These are phyloP conservation scores for Ichneumon xanthorius DNA, from an alignment of 2,888 invertebrate genomes.

Conservation along the genomic window DNA sequence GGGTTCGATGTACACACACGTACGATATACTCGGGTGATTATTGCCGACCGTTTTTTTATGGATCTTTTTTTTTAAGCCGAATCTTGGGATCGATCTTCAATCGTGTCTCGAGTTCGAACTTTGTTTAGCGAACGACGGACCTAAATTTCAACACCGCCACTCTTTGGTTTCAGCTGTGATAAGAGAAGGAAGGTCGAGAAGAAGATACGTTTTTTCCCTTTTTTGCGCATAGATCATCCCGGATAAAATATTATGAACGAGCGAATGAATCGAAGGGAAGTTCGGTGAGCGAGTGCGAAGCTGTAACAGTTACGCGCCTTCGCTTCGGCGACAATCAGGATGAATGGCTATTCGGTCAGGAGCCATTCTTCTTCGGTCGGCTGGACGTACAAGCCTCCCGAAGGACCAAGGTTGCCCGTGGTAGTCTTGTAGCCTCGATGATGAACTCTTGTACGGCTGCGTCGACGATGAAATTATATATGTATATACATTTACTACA, in stretches of 20 bases:
- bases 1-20: no score
- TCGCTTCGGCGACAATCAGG: constrained; percentile 78
- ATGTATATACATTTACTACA: not conserved
- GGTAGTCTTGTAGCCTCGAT: constrained; percentile 36
- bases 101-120: no score
- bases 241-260: constrained; percentile 6
- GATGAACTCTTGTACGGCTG: constrained; percentile 23
- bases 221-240: constrained; percentile 16
- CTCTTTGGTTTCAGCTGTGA: no score
- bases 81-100: no score
- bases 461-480: constrained; percentile 40
- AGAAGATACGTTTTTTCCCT: not conserved
- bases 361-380: constrained; percentile 74
- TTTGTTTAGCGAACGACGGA: no score
- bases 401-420: not conserved
- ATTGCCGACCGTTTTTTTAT: no score
- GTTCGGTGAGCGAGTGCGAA: constrained; percentile 49
- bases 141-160: no score
- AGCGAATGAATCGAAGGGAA: constrained; percentile 11
- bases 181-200: not conserved
- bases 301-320: constrained; percentile 70
- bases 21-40: no score
- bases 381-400: constrained; percentile 34
- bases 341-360: constrained; percentile 77
- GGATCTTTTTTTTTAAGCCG: no score